These are phyloP conservation scores for Zaprionus nigranus DNA, from an alignment of 1,140 invertebrate genomes.

Conservation along the genomic window DNA sequence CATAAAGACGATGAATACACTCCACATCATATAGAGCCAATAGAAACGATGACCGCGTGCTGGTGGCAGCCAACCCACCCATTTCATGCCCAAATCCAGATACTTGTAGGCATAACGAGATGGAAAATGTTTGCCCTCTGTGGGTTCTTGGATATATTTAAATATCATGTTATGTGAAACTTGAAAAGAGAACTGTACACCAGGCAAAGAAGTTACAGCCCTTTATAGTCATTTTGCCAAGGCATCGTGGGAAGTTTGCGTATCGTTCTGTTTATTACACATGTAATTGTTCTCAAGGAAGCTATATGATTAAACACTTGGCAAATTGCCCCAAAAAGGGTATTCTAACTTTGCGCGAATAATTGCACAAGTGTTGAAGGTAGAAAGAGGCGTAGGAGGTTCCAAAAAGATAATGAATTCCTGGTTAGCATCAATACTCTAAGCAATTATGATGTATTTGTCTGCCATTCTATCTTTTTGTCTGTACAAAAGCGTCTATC, in stretches of 20 bases:
- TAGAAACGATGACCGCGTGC: neutral
- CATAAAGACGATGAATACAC: neutral
- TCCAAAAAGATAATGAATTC: neutral
- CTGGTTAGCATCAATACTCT: no score
- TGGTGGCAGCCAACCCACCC: conserved; percentile 35
- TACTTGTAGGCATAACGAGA: conserved; percentile 34
- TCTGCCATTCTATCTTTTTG: no score
- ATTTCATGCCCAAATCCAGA: conserved; percentile 28
- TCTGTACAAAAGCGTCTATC: no score
- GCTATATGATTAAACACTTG: neutral
- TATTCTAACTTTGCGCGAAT: neutral
- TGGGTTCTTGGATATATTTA: conserved; percentile 16
- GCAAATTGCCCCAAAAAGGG: neutral
- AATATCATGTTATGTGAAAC: conserved; percentile 9
- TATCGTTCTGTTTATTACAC: neutral
- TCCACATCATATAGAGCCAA: conserved; percentile 15
- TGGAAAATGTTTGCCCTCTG: conserved; percentile 1
- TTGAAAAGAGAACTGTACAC: conserved; percentile 16
- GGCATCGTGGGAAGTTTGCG: neutral
- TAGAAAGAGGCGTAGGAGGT: neutral
- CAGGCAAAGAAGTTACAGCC: neutral
- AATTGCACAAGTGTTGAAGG: neutral
- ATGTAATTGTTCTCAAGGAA: conserved; percentile 2
- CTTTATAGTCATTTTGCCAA: neutral
- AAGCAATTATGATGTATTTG: no score